Evolutionary conservation across 2,113 vertebrate genomes (phyloP), one percentile per base, ranked within the genome.

Genomic region (Laticauda laticaudata): DNA sequence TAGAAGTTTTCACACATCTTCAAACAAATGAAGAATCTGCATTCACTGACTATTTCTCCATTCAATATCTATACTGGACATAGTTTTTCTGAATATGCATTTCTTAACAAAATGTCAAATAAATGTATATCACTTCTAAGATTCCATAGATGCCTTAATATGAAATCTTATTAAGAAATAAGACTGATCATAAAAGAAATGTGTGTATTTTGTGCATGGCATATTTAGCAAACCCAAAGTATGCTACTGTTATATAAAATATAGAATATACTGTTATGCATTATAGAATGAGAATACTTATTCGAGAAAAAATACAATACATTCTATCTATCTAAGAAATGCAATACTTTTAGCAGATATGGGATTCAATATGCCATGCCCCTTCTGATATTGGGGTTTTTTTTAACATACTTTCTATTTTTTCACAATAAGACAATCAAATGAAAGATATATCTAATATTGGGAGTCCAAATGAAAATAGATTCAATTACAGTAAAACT

Each of bases 141-240:
- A 95, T 90, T 90, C 56, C 91, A 94, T 59, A 93, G 88, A 94
- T 85, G 26, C 29, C 61, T 61, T 45, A 0, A 26, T 7, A 53
- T 20, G 4, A 34, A 91, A 54, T 90, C 87, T 2, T 26, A 43
- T 48, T 56, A 86, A 87, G 88, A 94, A 93, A 92, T 81, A 89
- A 90, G 34, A 26, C 11, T 94, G 88, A 90, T 11, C 39, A n/a
- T 18, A 91, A 2, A 43, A 0, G 11, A 92, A 93, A 93, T n/a
- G 4, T 29, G 29, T 39, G 55, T 34, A 92, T 90, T 20, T 9
- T 0, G 1, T 90, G 53, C 69, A 91, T 56, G 29, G 90, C 39
- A 89, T 94, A 56, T 87, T 75, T 15, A 92, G 0, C 0, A 94
- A 59, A 61, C 92, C 43, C 48, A 51, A 51, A 51, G 48, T 51